Evolutionary conservation across 2,113 vertebrate species (phyloP).

Genomic region (Romanogobio albipinnatus): DNA sequence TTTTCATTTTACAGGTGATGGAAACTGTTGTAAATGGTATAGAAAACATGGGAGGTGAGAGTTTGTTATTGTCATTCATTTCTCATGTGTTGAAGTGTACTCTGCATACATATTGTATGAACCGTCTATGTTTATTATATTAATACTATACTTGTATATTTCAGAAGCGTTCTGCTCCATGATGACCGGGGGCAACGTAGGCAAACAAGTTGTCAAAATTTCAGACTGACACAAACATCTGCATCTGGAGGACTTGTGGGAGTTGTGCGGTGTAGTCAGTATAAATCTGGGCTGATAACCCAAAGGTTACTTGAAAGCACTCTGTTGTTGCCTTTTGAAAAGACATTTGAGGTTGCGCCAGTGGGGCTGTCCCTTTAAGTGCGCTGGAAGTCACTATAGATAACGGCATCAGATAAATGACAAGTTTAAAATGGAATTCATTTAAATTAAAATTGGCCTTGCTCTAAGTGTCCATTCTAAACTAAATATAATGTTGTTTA

Average conservation of each 20-base stretch:
- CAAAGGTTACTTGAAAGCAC: not conserved
- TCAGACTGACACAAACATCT: conserved; percentile 71
- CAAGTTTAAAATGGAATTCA: not conserved
- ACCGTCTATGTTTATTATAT: not conserved
- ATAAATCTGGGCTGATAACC: not conserved
- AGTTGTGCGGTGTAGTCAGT: conserved; percentile 13
- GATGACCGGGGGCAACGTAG: conserved; percentile 93
- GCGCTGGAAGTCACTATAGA: not conserved
- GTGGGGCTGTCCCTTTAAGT: not conserved
- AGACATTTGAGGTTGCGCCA: not conserved
- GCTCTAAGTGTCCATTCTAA: not conserved
- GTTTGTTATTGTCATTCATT: not conserved
- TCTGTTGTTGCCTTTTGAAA: not conserved
- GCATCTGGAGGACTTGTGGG: conserved; percentile 12
- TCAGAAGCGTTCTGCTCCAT: conserved; percentile 93
- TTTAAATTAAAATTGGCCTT: not conserved
- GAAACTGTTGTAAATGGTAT: conserved; percentile 86
- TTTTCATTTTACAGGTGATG: conserved; percentile 78
- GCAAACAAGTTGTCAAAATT: conserved; percentile 91
- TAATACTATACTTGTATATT: conserved; percentile 51
- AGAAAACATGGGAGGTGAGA: conserved; percentile 91
- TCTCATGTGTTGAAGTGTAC: not conserved
- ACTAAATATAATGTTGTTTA: not conserved
- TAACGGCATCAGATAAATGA: not conserved
- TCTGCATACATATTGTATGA: not conserved